Base-by-base conservation (phyloP, 2,888 invertebrate genomes). In the Lasioglossum leucozonium region DNA sequence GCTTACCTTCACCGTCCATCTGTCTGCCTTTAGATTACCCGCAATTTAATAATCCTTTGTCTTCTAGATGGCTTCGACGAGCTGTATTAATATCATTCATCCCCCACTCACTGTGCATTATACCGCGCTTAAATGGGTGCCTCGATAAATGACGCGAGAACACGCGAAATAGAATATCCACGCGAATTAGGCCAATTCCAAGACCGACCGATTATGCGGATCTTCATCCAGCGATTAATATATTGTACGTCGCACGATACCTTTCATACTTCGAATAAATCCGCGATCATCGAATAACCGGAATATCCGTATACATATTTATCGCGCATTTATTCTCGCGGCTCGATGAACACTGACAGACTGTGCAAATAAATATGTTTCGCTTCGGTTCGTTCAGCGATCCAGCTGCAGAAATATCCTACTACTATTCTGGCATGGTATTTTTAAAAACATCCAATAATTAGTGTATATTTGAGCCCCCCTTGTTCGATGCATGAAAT, bases 11-110 rank as follows among this genome's bases (percentile, higher is more conserved):
- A 37, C 82, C 62, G 65, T 83, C 72, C 76, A n/a, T 76, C 83
- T 65, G 82, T 82, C 83, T 75, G 58, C 40, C 72, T 77, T 77
- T 69, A 58, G 65, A 84, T 84, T 73, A 77, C 44, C 84, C 73
- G 84, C 84, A 77, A 79, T 84, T 78, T 75, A 79, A 84, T 84
- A 84, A 84, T 74, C 78, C 78, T 84, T 84, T 84, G 73, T 73
- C 69, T 73, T 69, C 40, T 67, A 73, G 67, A 73, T 58, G 34
- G 47, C 47, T 55, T 37, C 77, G n/a, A 47, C 73, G 37, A 47
- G 37, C 26, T 62, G 58, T 81, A 77, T 83, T 83, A 83, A 83
- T 76, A 83, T 77, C 72, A 65, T 83, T 82, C 83, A 72, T 77
- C 26, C 83, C 16, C n/a, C 40, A n/a, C 22, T 40, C 69, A n/a